Conservation (phyloP, 2,797 vertebrate species). For the Epinephelus coioides region DNA sequence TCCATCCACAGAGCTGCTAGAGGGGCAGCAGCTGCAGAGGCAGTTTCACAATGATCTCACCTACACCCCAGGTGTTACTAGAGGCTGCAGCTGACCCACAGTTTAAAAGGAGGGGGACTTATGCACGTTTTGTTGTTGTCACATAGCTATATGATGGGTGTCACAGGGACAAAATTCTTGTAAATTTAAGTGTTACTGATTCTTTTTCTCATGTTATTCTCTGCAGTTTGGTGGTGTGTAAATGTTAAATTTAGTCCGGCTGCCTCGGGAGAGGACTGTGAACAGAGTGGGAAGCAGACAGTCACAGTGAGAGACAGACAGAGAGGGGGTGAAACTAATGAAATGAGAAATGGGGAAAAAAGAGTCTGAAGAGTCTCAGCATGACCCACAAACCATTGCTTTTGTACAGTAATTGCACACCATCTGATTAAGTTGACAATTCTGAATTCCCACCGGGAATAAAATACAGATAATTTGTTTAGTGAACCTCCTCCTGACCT, state of each 20-base stretch:
- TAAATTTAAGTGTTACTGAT: constrained; percentile 1
- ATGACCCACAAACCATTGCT: constrained; percentile 60
- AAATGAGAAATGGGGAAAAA: constrained; percentile 48
- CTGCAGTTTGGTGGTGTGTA: constrained; percentile 40
- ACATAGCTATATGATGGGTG: neutral
- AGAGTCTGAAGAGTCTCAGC: constrained; percentile 34
- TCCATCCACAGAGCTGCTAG: neutral
- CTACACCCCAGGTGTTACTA: neutral
- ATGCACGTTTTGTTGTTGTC: neutral
- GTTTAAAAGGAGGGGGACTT: neutral
- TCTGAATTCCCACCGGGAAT: constrained; percentile 26
- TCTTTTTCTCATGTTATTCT: constrained; percentile 4
- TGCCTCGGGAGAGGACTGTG: constrained; percentile 57
- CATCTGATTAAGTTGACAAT: constrained; percentile 51
- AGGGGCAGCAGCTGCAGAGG: neutral
- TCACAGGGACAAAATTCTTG: constrained; percentile 1
- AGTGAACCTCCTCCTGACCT: constrained; percentile 43
- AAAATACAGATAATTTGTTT: constrained; percentile 38
- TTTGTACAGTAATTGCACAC: constrained; percentile 34
- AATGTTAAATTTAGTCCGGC: constrained; percentile 55
- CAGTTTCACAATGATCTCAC: neutral
- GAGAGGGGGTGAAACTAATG: constrained; percentile 58
- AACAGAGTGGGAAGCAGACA: constrained; percentile 45
- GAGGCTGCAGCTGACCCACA: neutral
- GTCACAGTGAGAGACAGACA: constrained; percentile 38